phyloP scores from a whole-genome alignment of 1,140 invertebrate genomes.

The Mycetomoellerius zeteki region DNA sequence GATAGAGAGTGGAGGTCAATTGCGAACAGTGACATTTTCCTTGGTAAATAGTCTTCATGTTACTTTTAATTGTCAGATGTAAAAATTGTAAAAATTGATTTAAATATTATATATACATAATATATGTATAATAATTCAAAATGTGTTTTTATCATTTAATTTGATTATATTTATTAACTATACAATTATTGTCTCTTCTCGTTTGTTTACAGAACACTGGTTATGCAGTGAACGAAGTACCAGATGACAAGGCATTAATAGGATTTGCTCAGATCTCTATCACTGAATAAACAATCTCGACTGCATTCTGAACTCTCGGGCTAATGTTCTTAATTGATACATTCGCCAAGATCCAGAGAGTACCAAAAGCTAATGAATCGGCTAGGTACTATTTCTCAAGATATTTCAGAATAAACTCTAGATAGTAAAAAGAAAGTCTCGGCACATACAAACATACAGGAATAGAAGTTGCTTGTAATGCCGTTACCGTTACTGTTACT shows the following conservation, averaged over 20 bases:
- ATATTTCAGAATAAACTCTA: not conserved
- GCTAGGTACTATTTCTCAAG: not conserved
- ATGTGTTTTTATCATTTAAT: not conserved
- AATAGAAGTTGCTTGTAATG: too few relatives aligned
- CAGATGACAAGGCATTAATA: conserved; percentile 97
- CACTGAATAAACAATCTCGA: conserved; percentile 89
- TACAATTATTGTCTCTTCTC: conserved; percentile 11
- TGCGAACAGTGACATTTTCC: conserved; percentile 94
- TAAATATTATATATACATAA: conserved; percentile 8
- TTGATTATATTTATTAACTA: not conserved
- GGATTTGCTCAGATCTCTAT: conserved; percentile 99
- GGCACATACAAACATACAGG: not conserved
- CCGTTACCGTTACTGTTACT: too few relatives aligned
- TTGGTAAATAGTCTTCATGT: conserved; percentile 89
- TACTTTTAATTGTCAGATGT: not conserved
- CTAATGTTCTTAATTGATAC: conserved; percentile 70
- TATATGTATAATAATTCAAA: not conserved
- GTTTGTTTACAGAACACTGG: conserved; percentile 92
- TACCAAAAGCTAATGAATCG: conserved; percentile 53
- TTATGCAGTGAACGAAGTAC: conserved; percentile 92
- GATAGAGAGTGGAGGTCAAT: conserved; percentile 90
- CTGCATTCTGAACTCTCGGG: conserved; percentile 68
- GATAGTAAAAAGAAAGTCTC: not conserved
- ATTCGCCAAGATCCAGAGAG: conserved; percentile 56
- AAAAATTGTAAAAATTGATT: not conserved